phyloP scores from a whole-genome alignment of 2,113 vertebrate genomes.

The Vireo altiloquus region DNA sequence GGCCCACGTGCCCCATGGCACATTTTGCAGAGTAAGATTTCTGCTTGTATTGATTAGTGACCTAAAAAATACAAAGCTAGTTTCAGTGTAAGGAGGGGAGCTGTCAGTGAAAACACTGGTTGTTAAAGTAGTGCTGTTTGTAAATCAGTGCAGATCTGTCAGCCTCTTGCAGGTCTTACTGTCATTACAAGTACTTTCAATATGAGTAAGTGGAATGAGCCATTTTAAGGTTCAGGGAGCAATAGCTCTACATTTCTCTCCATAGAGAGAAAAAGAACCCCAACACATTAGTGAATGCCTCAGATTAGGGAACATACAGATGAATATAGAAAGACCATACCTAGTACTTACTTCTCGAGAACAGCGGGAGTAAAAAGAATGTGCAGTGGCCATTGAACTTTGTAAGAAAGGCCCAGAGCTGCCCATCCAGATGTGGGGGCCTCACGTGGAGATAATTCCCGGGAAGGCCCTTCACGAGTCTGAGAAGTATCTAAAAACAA shows the following conservation, averaged over 20 bases:
- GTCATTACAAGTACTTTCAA: not conserved
- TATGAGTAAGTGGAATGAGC: not conserved
- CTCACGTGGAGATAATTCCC: constrained; percentile 91
- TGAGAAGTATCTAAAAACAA: constrained; percentile 78
- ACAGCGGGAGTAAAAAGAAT: constrained; percentile 97
- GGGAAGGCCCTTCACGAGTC: constrained; percentile 84
- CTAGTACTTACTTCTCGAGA: constrained; percentile 87
- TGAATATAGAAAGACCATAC: not conserved
- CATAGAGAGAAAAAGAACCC: not conserved
- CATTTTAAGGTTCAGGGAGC: not conserved
- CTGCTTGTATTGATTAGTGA: not conserved
- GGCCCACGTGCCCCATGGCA: not conserved
- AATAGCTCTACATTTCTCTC: not conserved
- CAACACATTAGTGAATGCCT: not conserved
- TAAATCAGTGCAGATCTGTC: not conserved
- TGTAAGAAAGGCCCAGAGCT: constrained; percentile 92
- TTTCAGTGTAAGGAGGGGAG: not conserved
- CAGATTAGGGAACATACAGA: not conserved
- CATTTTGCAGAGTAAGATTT: not conserved
- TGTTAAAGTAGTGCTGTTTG: not conserved
- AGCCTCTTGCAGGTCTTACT: not conserved
- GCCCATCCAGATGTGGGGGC: constrained; percentile 91
- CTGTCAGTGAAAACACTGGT: not conserved
- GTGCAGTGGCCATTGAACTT: constrained; percentile 97
- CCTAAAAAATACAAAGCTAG: not conserved